Base-by-base conservation (phyloP, 2,113 vertebrate species). In the Scatophagus argus region DNA sequence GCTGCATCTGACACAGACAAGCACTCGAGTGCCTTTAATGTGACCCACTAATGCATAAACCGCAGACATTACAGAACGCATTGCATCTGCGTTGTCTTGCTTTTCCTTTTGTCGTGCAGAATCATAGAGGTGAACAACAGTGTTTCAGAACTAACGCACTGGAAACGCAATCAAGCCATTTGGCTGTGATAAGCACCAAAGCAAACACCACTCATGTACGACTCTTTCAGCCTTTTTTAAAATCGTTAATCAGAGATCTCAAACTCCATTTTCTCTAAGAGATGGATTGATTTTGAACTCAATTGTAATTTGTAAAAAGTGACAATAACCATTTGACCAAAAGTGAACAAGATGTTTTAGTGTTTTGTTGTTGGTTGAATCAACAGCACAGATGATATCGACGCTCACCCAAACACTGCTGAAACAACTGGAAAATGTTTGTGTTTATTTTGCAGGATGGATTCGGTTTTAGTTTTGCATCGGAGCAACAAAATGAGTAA, bases 1-100 rank as follows among this genome's bases (percentile, higher is more conserved):
- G 83, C 69, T 89, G 88, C 87, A 66, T 85, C 55, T 1, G 36
- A 83, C 75, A 83, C 74, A 83, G 81, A 87, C 71, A 9, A 55
- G 65, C 79, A 68, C 27, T 62, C 3, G 16, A 49, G 49, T 77
- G 56, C 78, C 68, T 80, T n/a, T 69, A 36, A 60, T 75, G 47
- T 88, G 87, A 87, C 89, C 89, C 73, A 87, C 51, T 82, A 86
- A 78, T 1, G 23, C 44, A 14, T 16, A 44, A 43, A 44, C 58
- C 0, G 4, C 59, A 54, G 34, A 72, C n/a, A 21, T 31, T 31
- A 51, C 21, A 61, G 32, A 63, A 31, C 4, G 2, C 41, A 17
- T 7, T 47, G 5, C 10, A 31, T 58, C 6, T 31, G 29, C 17
- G 29, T 52, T 81, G 47, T 66, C 16, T 55, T 27, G 5, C 23